These are phyloP conservation scores for Callosobruchus maculatus DNA, from an alignment of 2,888 invertebrate genomes.

Conservation along the genomic window DNA sequence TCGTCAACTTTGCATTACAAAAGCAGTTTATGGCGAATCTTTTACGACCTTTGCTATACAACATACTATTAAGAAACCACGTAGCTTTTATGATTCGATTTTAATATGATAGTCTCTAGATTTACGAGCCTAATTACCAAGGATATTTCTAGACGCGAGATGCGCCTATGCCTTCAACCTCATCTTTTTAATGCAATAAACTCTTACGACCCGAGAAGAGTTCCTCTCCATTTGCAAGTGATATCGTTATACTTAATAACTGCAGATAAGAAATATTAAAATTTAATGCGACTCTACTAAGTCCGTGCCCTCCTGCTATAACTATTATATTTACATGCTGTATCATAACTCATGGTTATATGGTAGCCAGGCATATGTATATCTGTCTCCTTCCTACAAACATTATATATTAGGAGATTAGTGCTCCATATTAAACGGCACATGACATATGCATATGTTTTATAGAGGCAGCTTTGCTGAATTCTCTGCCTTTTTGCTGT, in stretches of 20 bases:
- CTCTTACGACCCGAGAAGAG: not conserved
- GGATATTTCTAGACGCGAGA: not conserved
- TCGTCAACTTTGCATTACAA: not conserved
- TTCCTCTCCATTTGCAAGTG: not conserved
- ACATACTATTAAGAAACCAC: not conserved
- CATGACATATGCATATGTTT: not conserved
- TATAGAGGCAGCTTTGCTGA: not conserved
- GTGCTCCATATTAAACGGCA: not conserved
- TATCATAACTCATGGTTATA: not conserved
- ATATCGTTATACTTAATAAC: not conserved
- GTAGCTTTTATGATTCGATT: not conserved
- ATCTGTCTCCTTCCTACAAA: not conserved
- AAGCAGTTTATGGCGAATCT: not conserved
- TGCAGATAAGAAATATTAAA: not conserved
- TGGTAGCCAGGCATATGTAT: not conserved
- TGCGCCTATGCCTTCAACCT: not conserved
- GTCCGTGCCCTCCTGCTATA: not conserved
- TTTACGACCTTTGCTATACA: not conserved
- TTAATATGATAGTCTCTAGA: not conserved
- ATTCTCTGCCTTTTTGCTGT: not conserved
- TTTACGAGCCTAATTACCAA: not conserved
- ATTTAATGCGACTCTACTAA: not conserved
- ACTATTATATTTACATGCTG: not conserved
- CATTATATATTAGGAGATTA: not conserved
- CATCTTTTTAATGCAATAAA: not conserved